Percentiles rank a stretch among this genome's conserved stretches.
These are phyloP conservation scores for Champsocephalus gunnari DNA, from an alignment of 2,797 vertebrate genomes.

Conservation along the genomic window DNA sequence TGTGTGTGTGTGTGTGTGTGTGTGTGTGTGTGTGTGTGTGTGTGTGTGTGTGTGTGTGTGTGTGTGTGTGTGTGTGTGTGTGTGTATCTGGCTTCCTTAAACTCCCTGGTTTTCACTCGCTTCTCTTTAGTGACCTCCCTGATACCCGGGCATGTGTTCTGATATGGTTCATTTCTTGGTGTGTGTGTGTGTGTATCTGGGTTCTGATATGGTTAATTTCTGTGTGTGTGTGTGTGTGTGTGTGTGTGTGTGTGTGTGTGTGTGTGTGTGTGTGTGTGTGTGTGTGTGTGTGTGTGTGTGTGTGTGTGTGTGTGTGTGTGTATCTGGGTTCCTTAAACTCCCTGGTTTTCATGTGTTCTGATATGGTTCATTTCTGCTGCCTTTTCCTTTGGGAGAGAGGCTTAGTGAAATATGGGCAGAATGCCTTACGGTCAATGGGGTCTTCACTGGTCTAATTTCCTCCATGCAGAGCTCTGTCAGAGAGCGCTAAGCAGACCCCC, in stretches of 20 bases:
- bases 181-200: too few relatives aligned
- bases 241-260: background rate
- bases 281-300: slow-evolving; percentile 25
- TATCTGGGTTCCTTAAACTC: slow-evolving; percentile 36
- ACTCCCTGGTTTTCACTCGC: too few relatives aligned
- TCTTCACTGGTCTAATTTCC: slow-evolving; percentile 63
- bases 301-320: slow-evolving; percentile 27
- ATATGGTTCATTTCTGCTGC: slow-evolving; percentile 62
- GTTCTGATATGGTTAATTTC: too few relatives aligned
- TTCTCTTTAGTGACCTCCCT: too few relatives aligned
- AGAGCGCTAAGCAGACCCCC: slow-evolving; percentile 29
- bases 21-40: slow-evolving; percentile 30
- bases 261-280: background rate
- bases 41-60: background rate
- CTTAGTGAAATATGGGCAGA: slow-evolving; percentile 71
- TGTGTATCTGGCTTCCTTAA: too few relatives aligned
- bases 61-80: background rate
- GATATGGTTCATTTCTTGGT: too few relatives aligned
- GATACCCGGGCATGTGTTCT: too few relatives aligned
- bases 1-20: slow-evolving; percentile 13
- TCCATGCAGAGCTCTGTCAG: slow-evolving; percentile 42
- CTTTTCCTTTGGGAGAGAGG: slow-evolving; percentile 57
- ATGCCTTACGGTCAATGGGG: slow-evolving; percentile 61
- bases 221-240: background rate
- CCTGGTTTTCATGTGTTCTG: slow-evolving; percentile 52